Conservation (phyloP, 2,113 vertebrate genomes). For the Apteryx owenii region DNA sequence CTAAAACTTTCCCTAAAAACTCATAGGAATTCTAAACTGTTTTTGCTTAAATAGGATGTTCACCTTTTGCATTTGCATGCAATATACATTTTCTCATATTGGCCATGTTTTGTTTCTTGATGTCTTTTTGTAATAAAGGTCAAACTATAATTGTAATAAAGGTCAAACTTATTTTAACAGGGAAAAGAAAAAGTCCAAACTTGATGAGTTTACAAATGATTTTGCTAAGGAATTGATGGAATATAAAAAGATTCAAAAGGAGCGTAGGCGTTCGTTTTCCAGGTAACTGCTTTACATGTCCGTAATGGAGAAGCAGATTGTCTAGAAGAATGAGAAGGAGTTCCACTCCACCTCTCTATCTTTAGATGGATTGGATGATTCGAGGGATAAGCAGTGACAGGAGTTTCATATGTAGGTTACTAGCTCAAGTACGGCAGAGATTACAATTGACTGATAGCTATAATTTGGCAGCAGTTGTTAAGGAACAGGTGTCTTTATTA, state of each 20-base stretch:
- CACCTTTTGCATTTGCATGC: slow-evolving; percentile 77
- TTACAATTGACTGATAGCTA: not conserved
- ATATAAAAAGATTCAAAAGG: slow-evolving; percentile 98
- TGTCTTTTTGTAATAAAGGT: slow-evolving; percentile 68
- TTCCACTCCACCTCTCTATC: slow-evolving; percentile 38
- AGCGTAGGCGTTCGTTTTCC: slow-evolving; percentile 93
- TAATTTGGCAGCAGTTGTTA: not conserved
- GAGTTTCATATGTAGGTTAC: slow-evolving; percentile 14
- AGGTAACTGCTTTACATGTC: slow-evolving; percentile 88
- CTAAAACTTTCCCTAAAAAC: slow-evolving; percentile 60
- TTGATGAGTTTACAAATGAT: slow-evolving; percentile 99
- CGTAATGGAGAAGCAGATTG: slow-evolving; percentile 79
- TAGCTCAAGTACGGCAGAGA: slow-evolving; percentile 36
- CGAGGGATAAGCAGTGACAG: slow-evolving; percentile 66
- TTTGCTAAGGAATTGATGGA: slow-evolving; percentile 99
- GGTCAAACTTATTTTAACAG: slow-evolving; percentile 85
- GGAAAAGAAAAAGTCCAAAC: slow-evolving; percentile 95
- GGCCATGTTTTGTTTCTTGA: slow-evolving; percentile 67
- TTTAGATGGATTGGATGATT: slow-evolving; percentile 66
- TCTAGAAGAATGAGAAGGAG: slow-evolving; percentile 52
- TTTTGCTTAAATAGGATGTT: slow-evolving; percentile 77
- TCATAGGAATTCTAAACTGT: slow-evolving; percentile 72
- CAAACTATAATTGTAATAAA: slow-evolving; percentile 67
- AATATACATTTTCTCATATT: slow-evolving; percentile 63
- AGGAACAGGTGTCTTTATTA: not conserved